A percentile compares a stretch with the other conserved stretches of the same genome.
Conservation (phyloP, 2,888 invertebrate genomes). For the Ditula angustiorana region DNA sequence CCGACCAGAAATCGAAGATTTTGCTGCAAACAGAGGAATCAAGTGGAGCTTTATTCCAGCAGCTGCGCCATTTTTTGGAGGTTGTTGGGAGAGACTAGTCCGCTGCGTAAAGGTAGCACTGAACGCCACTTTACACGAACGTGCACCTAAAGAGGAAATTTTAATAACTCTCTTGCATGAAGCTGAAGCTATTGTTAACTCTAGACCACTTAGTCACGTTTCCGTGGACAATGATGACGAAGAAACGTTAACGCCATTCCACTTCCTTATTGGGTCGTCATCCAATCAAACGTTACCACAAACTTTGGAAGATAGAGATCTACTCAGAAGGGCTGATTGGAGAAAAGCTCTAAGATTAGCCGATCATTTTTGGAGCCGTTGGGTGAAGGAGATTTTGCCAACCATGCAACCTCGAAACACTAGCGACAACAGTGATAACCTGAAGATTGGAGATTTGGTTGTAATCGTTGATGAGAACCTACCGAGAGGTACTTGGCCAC, state of each 20-base stretch:
- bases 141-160: too few relatives aligned
- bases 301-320: not conserved
- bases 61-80: too few relatives aligned
- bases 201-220: too few relatives aligned
- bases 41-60: too few relatives aligned
- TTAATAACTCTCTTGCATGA: too few relatives aligned
- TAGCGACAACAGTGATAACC: not conserved
- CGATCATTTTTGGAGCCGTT: slow-evolving; percentile 37
- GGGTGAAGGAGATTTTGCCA: slow-evolving; percentile 31
- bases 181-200: too few relatives aligned
- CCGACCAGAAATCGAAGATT: too few relatives aligned
- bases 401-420: slow-evolving; percentile 14
- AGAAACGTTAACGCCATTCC: not conserved
- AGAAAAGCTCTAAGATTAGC: slow-evolving; percentile 25
- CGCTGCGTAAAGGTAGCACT: too few relatives aligned
- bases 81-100: too few relatives aligned
- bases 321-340: slow-evolving; percentile 11
- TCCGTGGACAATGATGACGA: not conserved
- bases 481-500: slow-evolving; percentile 38
- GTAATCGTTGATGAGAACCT: slow-evolving; percentile 28
- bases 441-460: slow-evolving; percentile 29
- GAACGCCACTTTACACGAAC: too few relatives aligned
- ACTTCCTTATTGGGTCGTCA: not conserved
- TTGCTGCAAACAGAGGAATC: too few relatives aligned
- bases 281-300: not conserved